A percentile compares a stretch with the other conserved stretches of the same genome.
Evolutionary conservation across 1,140 invertebrate species (phyloP).

Genomic region (Artemia franciscana): DNA sequence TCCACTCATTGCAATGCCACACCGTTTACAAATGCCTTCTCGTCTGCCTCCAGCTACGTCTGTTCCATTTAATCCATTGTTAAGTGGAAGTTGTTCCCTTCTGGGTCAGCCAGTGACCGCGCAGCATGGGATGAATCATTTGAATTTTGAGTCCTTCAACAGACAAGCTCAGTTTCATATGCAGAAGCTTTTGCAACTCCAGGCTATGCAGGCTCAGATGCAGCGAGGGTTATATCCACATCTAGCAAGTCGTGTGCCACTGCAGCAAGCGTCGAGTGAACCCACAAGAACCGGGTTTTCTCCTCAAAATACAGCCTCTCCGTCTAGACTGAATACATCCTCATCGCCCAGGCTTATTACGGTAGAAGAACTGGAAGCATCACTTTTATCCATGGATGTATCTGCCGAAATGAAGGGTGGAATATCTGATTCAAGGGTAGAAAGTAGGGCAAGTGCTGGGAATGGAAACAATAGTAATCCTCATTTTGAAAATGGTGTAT

Average conservation of each 20-base stretch:
- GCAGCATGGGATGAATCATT: not conserved
- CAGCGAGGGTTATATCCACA: not conserved
- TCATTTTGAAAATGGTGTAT: not conserved
- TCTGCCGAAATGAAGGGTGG: not conserved
- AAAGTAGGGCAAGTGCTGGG: not conserved
- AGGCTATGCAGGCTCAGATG: not conserved
- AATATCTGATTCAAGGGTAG: not conserved
- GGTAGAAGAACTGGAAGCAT: constrained; percentile 8
- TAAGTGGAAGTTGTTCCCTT: too few species aligned
- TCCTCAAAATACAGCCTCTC: not conserved
- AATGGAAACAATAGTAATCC: not conserved
- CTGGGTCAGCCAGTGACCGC: not conserved
- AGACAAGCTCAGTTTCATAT: not conserved
- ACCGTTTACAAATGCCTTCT: not conserved
- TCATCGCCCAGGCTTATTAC: not conserved
- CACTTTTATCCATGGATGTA: constrained; percentile 1
- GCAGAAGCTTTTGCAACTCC: not conserved
- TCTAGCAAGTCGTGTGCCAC: not conserved
- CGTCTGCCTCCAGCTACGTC: not conserved
- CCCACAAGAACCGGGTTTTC: not conserved
- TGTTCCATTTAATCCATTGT: not conserved
- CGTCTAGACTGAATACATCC: not conserved
- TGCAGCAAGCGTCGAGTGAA: not conserved
- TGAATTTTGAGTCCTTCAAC: not conserved
- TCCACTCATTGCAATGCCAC: not conserved